Conservation (phyloP, 2,113 vertebrate species). For the Bostrychus sinensis region DNA sequence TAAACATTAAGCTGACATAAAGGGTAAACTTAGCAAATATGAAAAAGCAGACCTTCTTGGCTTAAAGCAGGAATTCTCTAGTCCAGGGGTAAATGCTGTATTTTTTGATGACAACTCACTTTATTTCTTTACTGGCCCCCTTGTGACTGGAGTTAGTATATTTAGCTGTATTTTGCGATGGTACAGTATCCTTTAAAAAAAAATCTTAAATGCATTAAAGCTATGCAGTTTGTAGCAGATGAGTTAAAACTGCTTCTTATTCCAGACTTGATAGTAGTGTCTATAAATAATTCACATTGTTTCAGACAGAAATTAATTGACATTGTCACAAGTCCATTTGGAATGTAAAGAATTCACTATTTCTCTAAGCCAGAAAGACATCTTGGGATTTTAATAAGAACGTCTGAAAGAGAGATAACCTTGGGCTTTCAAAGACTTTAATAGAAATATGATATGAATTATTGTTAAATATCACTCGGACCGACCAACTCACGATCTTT, state of each 20-base stretch:
- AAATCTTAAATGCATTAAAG: neutral
- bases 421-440: constrained; percentile 1
- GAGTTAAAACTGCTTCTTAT: neutral
- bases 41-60: too few relatives aligned
- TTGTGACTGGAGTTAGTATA: neutral
- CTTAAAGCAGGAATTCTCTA: too few relatives aligned
- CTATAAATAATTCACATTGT: neutral
- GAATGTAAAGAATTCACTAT: neutral
- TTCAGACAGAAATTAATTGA: neutral
- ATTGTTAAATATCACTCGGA: neutral
- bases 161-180: neutral
- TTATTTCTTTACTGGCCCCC: neutral
- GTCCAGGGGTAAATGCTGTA: too few relatives aligned
- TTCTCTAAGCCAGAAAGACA: neutral
- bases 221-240: neutral
- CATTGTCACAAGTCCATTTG: neutral
- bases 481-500: too few relatives aligned
- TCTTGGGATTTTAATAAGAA: constrained; percentile 5
- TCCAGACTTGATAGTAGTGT: neutral
- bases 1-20: too few relatives aligned
- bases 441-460: neutral
- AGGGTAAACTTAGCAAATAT: too few relatives aligned
- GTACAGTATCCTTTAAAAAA: neutral
- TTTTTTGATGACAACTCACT: too few relatives aligned
- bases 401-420: neutral